Conservation (phyloP, 2,797 vertebrate species). For the Protosalanx chinensis region DNA sequence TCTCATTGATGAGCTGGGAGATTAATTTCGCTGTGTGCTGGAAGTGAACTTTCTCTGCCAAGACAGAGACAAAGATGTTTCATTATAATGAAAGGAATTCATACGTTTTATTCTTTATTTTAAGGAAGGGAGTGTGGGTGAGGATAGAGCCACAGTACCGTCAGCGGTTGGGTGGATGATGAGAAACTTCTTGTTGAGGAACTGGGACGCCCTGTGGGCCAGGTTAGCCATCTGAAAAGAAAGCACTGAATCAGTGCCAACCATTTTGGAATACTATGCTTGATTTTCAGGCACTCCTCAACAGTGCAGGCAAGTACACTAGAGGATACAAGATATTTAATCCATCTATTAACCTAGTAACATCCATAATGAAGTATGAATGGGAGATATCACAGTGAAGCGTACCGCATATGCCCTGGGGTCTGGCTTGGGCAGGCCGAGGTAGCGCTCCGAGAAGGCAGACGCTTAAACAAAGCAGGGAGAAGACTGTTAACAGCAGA, state of each 20-base stretch:
- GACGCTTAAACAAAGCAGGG: constrained; percentile 75
- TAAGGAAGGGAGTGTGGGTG: too few species aligned
- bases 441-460: constrained; percentile 93
- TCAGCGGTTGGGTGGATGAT: constrained; percentile 96
- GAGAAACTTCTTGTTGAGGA: constrained; percentile 88
- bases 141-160: constrained; percentile 67
- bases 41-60: constrained; percentile 96
- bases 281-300: neutral
- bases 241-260: neutral
- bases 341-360: too few species aligned
- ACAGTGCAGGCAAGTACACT: neutral
- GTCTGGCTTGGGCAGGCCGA: constrained; percentile 88
- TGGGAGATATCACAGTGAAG: neutral
- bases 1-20: constrained; percentile 86
- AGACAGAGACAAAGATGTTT: constrained; percentile 20
- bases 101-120: too few species aligned
- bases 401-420: constrained; percentile 85
- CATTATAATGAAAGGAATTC: neutral
- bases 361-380: neutral
- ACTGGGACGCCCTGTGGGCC: constrained; percentile 79
- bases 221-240: constrained; percentile 81
- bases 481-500: neutral
- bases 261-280: neutral
- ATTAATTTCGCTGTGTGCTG: constrained; percentile 97
- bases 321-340: too few species aligned